Conservation (phyloP, 2,888 invertebrate genomes). For the Geophilus truncorum region DNA sequence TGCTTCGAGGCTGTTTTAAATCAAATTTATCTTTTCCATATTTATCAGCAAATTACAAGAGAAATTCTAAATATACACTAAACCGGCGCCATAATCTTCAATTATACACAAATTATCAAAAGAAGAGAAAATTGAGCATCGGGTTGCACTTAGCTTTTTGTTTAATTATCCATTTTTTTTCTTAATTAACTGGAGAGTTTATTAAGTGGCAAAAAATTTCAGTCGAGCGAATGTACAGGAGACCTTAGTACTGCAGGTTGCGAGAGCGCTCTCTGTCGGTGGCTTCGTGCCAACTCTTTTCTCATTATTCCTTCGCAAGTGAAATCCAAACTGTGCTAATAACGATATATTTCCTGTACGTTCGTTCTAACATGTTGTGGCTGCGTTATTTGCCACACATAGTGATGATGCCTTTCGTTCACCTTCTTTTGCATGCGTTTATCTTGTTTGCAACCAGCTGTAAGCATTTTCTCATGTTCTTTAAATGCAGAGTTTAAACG, state of each 20-base stretch:
- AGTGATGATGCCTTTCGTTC: not conserved
- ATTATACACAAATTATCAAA: not conserved
- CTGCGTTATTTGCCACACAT: not conserved
- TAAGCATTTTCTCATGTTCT: not conserved
- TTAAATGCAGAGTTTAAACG: no score
- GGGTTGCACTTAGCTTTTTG: not conserved
- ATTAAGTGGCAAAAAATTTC: not conserved
- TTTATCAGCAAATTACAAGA: no score
- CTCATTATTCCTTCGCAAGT: not conserved
- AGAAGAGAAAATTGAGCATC: not conserved
- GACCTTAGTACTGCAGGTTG: not conserved
- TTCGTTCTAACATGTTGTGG: not conserved
- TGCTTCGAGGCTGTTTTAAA: not conserved
- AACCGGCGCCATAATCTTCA: not conserved
- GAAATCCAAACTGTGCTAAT: conserved; percentile 7
- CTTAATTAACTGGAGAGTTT: not conserved
- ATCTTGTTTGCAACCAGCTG: no score
- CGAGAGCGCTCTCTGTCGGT: not conserved
- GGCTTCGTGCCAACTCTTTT: not conserved
- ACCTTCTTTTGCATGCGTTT: not conserved
- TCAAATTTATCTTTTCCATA: not conserved
- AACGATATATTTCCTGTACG: not conserved
- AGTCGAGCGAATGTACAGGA: not conserved
- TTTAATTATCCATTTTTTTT: not conserved
- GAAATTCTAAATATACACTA: not conserved